A percentile compares a stretch with the other conserved stretches of the same genome.
These are phyloP conservation scores for Athalia cordata DNA, from an alignment of 2,888 invertebrate species.

Conservation along the genomic window DNA sequence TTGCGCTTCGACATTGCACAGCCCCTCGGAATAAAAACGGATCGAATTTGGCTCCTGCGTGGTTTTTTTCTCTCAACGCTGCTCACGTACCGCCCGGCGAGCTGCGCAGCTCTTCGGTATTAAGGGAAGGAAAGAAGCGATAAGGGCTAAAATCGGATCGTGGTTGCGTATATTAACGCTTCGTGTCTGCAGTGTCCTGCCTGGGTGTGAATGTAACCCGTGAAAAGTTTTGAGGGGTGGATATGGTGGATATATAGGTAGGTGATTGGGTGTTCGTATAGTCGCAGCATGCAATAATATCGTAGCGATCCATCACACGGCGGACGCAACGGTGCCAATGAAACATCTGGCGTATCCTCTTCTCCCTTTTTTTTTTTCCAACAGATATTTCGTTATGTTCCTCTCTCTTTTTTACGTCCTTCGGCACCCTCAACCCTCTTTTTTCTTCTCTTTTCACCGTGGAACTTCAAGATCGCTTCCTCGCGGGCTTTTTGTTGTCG, in stretches of 20 bases:
- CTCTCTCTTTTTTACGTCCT: constrained; percentile 43
- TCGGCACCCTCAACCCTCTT: constrained; percentile 43
- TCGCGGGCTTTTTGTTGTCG: constrained; percentile 3
- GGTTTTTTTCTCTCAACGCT: too few relatives aligned
- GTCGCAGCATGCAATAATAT: constrained; percentile 51
- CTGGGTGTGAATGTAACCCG: constrained; percentile 3
- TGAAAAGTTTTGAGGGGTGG: constrained; percentile 23
- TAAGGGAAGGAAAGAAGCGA: too few relatives aligned
- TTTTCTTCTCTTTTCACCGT: constrained; percentile 19
- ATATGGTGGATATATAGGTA: constrained; percentile 54
- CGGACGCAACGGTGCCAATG: constrained; percentile 57
- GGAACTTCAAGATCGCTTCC: background rate
- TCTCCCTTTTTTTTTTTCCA: constrained; percentile 1
- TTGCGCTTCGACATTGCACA: too few relatives aligned
- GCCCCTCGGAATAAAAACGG: too few relatives aligned
- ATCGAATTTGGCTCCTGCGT: too few relatives aligned
- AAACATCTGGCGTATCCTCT: constrained; percentile 59
- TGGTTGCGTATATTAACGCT: background rate
- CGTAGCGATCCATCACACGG: constrained; percentile 57
- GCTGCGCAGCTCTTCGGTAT: too few relatives aligned
- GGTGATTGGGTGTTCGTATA: constrained; percentile 55
- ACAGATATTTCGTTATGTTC: background rate
- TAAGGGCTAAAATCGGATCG: background rate
- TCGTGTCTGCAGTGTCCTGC: constrained; percentile 1
- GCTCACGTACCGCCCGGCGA: too few relatives aligned